Evolutionary conservation across 2,888 invertebrate genomes (phyloP).

Genomic region (Cerastis rubricosa): DNA sequence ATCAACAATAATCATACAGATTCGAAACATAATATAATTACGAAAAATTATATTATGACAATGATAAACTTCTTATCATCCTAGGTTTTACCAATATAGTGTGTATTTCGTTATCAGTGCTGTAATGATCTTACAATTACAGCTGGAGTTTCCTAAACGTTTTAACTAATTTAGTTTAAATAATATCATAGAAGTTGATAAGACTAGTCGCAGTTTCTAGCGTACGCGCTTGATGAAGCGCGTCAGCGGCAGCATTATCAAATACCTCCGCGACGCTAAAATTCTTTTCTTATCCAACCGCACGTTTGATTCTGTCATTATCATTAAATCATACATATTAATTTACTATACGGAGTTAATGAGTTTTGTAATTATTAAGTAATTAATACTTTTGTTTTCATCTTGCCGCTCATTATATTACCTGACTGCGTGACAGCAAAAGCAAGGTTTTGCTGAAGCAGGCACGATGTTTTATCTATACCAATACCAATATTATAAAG

Average conservation of each 20-base stretch:
- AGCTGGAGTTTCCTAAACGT: background rate
- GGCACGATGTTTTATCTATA: background rate
- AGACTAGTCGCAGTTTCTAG: background rate
- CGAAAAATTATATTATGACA: background rate
- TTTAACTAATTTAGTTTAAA: background rate
- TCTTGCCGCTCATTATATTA: background rate
- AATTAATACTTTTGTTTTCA: slow-evolving; percentile 23
- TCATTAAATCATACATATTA: background rate
- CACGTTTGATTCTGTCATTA: background rate
- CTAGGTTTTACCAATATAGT: background rate
- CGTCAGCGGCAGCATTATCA: background rate
- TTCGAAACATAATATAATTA: too few species aligned
- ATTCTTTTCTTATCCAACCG: background rate
- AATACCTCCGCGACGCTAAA: background rate
- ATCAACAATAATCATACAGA: background rate
- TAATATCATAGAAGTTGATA: slow-evolving; percentile 22
- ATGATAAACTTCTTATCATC: background rate
- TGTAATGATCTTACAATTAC: background rate
- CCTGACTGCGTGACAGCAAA: background rate
- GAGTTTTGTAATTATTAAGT: slow-evolving; percentile 23
- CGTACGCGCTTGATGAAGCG: background rate
- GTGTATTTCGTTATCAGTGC: background rate
- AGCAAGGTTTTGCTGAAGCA: background rate
- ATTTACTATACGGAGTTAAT: slow-evolving; percentile 19
- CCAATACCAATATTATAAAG: too few species aligned